Evolutionary conservation across 2,888 invertebrate genomes (phyloP).

Genomic region (Agriopis marginaria): DNA sequence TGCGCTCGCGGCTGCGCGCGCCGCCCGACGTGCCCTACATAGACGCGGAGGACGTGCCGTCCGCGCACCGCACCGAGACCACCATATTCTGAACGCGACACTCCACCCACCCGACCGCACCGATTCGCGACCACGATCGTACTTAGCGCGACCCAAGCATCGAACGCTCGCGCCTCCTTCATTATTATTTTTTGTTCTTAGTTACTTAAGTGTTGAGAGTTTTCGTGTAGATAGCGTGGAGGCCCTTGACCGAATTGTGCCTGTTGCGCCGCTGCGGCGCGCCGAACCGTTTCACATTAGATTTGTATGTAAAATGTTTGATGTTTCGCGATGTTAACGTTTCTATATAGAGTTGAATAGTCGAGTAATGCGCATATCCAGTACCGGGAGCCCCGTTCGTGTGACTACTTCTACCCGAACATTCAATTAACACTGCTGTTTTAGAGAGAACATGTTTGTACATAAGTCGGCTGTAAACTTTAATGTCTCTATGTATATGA

Average conservation of each 20-base stretch:
- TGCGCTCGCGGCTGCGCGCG: conserved; percentile 92
- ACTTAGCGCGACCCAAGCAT: conserved; percentile 57
- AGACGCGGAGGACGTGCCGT: conserved; percentile 88
- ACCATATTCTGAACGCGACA: conserved; percentile 71
- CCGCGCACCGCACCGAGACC: conserved; percentile 72
- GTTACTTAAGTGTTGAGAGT: conserved; percentile 73
- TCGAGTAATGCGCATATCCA: conserved; percentile 60
- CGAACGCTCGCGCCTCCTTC: conserved; percentile 21
- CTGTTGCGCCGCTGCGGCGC: conserved; percentile 56
- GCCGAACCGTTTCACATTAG: conserved; percentile 52
- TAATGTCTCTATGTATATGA: conserved; percentile 73
- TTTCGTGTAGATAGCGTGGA: conserved; percentile 43
- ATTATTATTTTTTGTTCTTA: conserved; percentile 48
- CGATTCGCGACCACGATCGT: conserved; percentile 50
- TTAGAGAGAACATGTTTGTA: conserved; percentile 72
- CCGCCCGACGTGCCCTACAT: conserved; percentile 94
- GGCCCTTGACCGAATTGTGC: conserved; percentile 69
- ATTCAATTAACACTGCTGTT: conserved; percentile 66
- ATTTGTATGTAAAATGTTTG: conserved; percentile 58
- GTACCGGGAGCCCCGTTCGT: conserved; percentile 59
- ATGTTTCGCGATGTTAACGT: conserved; percentile 54
- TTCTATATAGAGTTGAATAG: conserved; percentile 54
- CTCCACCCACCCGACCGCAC: conserved; percentile 47
- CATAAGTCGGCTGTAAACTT: conserved; percentile 66
- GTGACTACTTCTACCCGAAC: conserved; percentile 55